Evolutionary conservation across 2,113 vertebrate species (phyloP).

Genomic region (Myocastor coypus): DNA sequence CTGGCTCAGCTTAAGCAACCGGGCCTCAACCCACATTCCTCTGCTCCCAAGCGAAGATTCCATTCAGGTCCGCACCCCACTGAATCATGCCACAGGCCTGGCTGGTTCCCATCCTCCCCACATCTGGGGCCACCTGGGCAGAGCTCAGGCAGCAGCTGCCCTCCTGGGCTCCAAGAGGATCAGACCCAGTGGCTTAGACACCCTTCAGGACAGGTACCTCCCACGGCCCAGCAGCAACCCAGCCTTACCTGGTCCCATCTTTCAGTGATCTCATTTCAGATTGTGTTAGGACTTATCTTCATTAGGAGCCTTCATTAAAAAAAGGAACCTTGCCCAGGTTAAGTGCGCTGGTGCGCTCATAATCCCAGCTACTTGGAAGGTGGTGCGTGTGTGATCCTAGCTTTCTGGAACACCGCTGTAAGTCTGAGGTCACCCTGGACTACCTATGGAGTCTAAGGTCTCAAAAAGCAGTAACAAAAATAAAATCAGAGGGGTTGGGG

Average conservation of each 20-base stretch:
- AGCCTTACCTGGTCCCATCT: background rate
- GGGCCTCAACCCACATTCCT: background rate
- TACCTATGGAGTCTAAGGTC: background rate
- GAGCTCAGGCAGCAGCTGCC: slow-evolving; percentile 1
- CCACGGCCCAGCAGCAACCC: background rate
- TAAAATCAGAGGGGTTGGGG: background rate
- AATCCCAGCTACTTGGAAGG: background rate
- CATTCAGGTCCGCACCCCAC: background rate
- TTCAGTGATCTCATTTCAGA: background rate
- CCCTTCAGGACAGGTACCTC: background rate
- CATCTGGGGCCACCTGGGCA: background rate
- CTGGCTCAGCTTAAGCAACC: background rate
- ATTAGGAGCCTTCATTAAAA: background rate
- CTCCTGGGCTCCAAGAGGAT: background rate
- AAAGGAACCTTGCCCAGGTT: background rate
- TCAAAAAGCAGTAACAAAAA: background rate
- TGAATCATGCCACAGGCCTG: background rate
- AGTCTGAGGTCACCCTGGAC: background rate
- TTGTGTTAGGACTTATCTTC: background rate
- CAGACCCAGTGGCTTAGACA: background rate
- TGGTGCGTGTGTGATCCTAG: background rate
- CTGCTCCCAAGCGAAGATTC: background rate
- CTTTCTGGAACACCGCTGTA: background rate
- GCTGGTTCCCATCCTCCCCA: slow-evolving; percentile 67
- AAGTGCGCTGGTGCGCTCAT: accelerated